A percentile compares a stretch with the other conserved stretches of the same genome.
Conservation (phyloP, 2,888 invertebrate genomes). For the Pseudococcus viburni region DNA sequence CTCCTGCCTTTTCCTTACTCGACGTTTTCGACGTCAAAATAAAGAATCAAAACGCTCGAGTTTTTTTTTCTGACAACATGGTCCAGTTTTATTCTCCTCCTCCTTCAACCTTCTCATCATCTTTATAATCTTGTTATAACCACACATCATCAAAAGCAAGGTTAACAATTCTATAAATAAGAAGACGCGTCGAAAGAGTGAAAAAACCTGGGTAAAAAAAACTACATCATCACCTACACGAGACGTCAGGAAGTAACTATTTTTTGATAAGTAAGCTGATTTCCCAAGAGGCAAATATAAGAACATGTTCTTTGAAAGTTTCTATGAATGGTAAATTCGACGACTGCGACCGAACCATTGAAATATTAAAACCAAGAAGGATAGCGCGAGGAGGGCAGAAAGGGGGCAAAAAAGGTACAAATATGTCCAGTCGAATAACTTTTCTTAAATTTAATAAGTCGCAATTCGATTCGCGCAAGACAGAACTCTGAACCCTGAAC, state of each 20-base stretch:
- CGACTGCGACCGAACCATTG: conserved; percentile 1
- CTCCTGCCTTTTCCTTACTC: too few relatives aligned
- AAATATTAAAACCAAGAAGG: not conserved
- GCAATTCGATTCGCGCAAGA: not conserved
- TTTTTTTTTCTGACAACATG: too few relatives aligned
- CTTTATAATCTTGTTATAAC: not conserved
- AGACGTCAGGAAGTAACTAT: conserved; percentile 15
- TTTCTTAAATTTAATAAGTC: not conserved
- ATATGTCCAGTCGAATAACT: conserved; percentile 34
- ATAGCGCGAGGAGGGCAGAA: too few relatives aligned
- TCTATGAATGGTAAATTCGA: conserved; percentile 47
- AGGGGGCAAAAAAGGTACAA: not conserved
- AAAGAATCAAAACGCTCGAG: too few relatives aligned
- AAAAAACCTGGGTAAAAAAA: not conserved
- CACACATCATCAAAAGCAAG: conserved; percentile 18
- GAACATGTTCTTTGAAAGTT: conserved; percentile 37
- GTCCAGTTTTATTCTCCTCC: too few relatives aligned
- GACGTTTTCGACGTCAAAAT: too few relatives aligned
- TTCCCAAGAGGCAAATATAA: conserved; percentile 31
- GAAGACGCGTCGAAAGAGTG: not conserved
- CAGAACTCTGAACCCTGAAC: not conserved
- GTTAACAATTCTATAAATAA: conserved; percentile 36
- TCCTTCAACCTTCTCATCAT: too few relatives aligned
- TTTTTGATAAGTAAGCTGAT: conserved; percentile 47
- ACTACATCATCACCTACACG: not conserved